Percentiles rank a stretch among this genome's conserved stretches.
phyloP scores from a whole-genome alignment of 2,113 vertebrate genomes.

The Nycticorax nycticorax region DNA sequence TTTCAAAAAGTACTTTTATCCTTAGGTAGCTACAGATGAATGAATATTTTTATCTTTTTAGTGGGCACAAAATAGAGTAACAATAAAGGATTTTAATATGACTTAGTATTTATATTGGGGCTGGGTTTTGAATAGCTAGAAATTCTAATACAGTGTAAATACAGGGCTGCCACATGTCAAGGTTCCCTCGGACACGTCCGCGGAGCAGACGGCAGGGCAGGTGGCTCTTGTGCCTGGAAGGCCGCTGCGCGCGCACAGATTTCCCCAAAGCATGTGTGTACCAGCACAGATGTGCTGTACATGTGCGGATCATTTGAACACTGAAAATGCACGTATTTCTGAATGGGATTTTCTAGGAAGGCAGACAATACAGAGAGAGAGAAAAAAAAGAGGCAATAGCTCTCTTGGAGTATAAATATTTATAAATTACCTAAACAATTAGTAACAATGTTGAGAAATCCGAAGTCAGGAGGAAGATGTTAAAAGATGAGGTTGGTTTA shows the following conservation, averaged over 20 bases:
- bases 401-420: background rate
- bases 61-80: background rate
- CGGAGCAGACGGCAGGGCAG: background rate
- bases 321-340: background rate
- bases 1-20: background rate
- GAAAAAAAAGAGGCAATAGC: background rate
- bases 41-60: background rate
- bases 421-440: background rate
- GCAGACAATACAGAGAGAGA: background rate
- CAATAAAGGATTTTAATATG: background rate
- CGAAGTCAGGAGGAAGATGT: background rate
- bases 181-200: background rate
- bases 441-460: background rate
- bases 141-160: background rate
- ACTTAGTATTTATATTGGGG: background rate
- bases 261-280: background rate
- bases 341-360: background rate
- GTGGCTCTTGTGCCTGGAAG: background rate
- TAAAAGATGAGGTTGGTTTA: background rate
- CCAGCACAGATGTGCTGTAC: background rate
- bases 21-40: background rate
- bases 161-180: background rate
- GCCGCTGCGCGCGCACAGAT: background rate
- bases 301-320: background rate
- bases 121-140: background rate